These are phyloP conservation scores for Alosa sapidissima DNA, from an alignment of 2,797 vertebrate genomes.

Conservation along the genomic window DNA sequence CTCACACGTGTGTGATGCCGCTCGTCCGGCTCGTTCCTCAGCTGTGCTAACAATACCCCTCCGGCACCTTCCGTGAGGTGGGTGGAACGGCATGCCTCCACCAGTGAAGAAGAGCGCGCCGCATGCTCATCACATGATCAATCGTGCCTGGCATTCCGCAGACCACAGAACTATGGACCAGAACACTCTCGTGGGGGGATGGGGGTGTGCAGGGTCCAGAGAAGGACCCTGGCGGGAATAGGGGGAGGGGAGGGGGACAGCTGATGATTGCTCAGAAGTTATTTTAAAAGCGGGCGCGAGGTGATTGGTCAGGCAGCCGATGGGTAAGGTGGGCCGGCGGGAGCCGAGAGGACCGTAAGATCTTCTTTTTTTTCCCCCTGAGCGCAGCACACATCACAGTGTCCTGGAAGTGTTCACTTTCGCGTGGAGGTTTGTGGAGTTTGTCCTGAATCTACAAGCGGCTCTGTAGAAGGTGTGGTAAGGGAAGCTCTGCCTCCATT, in stretches of 20 bases:
- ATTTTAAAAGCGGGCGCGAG: constrained; percentile 71
- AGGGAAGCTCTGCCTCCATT: constrained; percentile 37
- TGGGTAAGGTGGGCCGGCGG: constrained; percentile 49
- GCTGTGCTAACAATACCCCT: too few relatives aligned
- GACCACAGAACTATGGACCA: background rate
- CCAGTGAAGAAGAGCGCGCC: background rate
- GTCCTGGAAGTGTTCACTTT: background rate
- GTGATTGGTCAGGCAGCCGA: constrained; percentile 58
- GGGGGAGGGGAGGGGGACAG: constrained; percentile 64
- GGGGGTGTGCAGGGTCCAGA: background rate
- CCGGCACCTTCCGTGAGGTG: background rate
- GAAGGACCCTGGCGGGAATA: background rate
- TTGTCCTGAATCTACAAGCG: constrained; percentile 6
- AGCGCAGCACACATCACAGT: constrained; percentile 15
- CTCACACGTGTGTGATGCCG: background rate
- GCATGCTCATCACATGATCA: background rate
- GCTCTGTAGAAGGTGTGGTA: constrained; percentile 7
- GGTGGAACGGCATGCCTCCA: background rate
- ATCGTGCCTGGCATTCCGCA: constrained; percentile 9
- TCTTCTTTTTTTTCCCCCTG: background rate
- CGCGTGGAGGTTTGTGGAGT: constrained; percentile 41
- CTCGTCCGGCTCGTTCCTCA: background rate
- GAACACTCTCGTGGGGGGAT: background rate
- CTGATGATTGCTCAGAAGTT: constrained; percentile 63
- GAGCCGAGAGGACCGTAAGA: background rate